Evolutionary conservation across 1,140 invertebrate genomes (phyloP), one percentile per base, ranked within the genome.

Genomic region (Aradophagus sp.): DNA sequence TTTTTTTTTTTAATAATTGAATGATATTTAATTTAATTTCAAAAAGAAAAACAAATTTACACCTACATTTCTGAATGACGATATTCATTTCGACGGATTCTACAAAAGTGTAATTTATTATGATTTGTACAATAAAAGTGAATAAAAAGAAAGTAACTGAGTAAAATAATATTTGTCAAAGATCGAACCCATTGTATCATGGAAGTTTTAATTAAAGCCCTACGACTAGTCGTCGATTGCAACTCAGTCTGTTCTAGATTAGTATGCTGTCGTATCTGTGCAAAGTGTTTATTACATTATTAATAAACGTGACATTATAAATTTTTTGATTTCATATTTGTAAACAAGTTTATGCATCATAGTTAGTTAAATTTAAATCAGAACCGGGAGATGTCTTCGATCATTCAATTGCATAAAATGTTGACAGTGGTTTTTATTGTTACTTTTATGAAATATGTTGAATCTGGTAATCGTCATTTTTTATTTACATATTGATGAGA

Each of bases 121-220:
- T 38, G 2, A 17, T 7, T 17, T 13, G 27, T 8, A 2, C 5
- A 23, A 16, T 38, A 7, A 27, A 29, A 38, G 19, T 29, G 7
- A 5, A 52, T 19, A 13, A 29, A 35, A n/a, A 42, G 23, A 50
- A 26, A 16, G n/a, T 14, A 5, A 15, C n/a, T 13, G 2, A 0
- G 5, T 23, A 6, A 38, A 20, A 42, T 42, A 31, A 13, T 39
- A 39, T 32, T 12, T 39, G 15, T 34, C 48, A 41, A 48, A 55
- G 41, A 45, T 35, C 42, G 35, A 38, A 44, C 8, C 27, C 39
- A 42, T 35, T 58, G 31, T 58, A 45, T 53, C 48, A 61, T 68
- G 55, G 65, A 55, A 55, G 55, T 53, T 68, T 59, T 61, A 61
- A 68, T 61, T 68, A 68, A 68, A 68, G 65, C 53, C 55, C 65